Evolutionary conservation across 1,140 invertebrate genomes (phyloP).

Genomic region (Galendromus occidentalis): DNA sequence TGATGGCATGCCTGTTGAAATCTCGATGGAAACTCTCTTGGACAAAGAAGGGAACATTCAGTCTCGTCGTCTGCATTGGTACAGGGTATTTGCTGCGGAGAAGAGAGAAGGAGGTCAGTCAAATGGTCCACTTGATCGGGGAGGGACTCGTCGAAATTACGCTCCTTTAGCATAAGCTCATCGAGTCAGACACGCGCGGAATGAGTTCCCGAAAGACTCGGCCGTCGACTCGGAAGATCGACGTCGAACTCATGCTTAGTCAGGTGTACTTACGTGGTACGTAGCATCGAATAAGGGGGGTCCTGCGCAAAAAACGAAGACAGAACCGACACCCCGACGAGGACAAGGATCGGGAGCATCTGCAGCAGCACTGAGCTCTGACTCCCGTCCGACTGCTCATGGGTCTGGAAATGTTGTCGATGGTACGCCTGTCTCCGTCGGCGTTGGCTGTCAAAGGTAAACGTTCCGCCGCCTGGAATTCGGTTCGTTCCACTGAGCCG

Average conservation of each 20-base stretch:
- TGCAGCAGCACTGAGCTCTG: not conserved
- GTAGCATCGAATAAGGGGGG: not conserved
- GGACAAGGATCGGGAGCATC: not conserved
- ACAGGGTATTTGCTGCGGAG: not conserved
- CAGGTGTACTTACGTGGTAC: not conserved
- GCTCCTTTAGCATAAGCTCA: not conserved
- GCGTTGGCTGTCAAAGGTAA: too few species aligned
- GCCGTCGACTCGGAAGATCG: not conserved
- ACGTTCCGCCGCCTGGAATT: too few species aligned
- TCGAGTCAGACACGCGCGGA: not conserved
- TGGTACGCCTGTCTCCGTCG: too few species aligned
- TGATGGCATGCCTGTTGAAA: not conserved
- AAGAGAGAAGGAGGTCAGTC: not conserved
- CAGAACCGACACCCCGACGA: not conserved
- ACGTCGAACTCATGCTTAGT: not conserved
- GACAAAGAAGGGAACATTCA: not conserved
- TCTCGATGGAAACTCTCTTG: slow-evolving; percentile 1
- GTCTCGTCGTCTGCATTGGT: not conserved
- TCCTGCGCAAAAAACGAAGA: slow-evolving; percentile 2
- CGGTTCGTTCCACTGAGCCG: too few species aligned
- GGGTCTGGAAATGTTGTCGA: too few species aligned
- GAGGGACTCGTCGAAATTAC: not conserved
- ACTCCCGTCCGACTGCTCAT: too few species aligned
- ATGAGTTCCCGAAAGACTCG: not conserved
- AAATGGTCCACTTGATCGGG: not conserved